These are phyloP conservation scores for Gastrophysa polygoni DNA, from an alignment of 2,888 invertebrate species.

Conservation along the genomic window DNA sequence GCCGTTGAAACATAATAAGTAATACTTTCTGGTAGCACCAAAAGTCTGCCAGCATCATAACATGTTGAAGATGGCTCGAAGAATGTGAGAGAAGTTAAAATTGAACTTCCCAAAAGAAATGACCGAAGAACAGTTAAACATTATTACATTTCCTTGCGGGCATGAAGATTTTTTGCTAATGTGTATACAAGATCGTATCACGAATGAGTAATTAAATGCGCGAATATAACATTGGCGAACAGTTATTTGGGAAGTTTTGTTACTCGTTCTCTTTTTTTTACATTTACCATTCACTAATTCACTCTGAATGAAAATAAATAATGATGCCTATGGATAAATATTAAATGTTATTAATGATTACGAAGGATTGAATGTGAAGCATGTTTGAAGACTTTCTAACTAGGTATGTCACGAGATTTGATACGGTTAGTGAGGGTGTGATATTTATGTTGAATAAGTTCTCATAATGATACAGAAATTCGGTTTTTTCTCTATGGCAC, in stretches of 20 bases:
- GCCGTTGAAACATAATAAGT: not conserved
- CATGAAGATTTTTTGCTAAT: conserved; percentile 11
- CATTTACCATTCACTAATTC: not conserved
- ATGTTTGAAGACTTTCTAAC: too few relatives aligned
- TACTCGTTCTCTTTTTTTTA: not conserved
- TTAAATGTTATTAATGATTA: too few relatives aligned
- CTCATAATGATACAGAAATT: too few relatives aligned
- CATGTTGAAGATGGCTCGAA: conserved; percentile 9
- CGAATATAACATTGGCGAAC: not conserved
- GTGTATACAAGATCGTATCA: conserved; percentile 1
- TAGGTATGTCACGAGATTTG: too few relatives aligned
- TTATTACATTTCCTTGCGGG: not conserved
- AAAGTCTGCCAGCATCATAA: conserved; percentile 4
- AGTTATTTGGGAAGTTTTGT: not conserved
- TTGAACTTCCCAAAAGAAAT: conserved; percentile 19
- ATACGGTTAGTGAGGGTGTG: too few relatives aligned
- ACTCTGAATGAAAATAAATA: too few relatives aligned
- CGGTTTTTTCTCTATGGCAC: too few relatives aligned
- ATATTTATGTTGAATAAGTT: too few relatives aligned
- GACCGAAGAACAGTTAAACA: conserved; percentile 32
- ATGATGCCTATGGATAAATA: too few relatives aligned
- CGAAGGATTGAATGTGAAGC: too few relatives aligned
- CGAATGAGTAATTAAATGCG: conserved; percentile 8
- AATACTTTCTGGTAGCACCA: not conserved
- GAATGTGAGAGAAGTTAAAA: conserved; percentile 3